Conservation (phyloP, 2,797 vertebrate genomes). For the Orientallactaga sibirica region DNA sequence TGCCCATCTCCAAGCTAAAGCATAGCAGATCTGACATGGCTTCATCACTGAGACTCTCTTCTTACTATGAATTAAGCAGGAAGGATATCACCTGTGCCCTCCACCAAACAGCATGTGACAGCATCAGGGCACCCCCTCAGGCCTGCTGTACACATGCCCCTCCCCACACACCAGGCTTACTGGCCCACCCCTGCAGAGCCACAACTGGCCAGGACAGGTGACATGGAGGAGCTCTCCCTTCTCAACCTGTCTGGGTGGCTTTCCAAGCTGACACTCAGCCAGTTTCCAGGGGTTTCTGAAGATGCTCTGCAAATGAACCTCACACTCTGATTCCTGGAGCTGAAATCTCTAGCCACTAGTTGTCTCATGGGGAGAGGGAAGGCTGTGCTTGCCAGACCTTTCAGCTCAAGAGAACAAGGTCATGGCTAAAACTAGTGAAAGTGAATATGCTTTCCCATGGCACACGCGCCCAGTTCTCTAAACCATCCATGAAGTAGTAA, state of each 20-base stretch:
- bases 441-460: not conserved
- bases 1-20: not conserved
- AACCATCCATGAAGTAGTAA: not conserved
- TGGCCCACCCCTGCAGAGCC: not conserved
- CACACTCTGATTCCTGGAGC: not conserved
- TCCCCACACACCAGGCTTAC: not conserved
- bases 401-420: not conserved
- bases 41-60: not conserved
- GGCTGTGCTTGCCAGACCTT: not conserved
- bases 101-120: accelerated
- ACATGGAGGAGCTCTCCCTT: accelerated
- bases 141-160: not conserved
- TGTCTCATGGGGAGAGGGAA: not conserved
- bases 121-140: not conserved
- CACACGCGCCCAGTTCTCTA: not conserved
- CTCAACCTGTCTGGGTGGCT: not conserved
- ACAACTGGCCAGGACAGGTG: accelerated
- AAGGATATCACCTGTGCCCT: not conserved
- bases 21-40: not conserved
- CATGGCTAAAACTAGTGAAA: not conserved
- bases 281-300: not conserved
- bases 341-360: not conserved
- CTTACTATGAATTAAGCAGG: not conserved
- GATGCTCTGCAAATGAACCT: not conserved
- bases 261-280: not conserved